Percentiles rank a stretch among this genome's conserved stretches.
These are phyloP conservation scores for Corydoras sp. DNA, from an alignment of 2,113 vertebrate species.

Conservation along the genomic window DNA sequence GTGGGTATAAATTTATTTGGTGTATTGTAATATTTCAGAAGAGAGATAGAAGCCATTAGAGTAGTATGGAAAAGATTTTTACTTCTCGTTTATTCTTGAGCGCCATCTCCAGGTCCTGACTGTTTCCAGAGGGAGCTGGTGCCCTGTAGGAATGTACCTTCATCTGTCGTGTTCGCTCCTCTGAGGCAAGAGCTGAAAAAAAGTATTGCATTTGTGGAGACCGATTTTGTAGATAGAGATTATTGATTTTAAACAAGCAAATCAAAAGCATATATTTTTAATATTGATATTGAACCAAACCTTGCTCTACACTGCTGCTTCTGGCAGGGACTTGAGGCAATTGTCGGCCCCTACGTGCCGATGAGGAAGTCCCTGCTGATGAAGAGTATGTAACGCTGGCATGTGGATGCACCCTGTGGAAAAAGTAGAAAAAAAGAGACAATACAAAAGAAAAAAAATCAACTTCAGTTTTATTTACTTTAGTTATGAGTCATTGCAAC, in stretches of 20 bases:
- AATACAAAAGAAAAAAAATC: constrained; percentile 3
- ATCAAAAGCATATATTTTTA: background rate
- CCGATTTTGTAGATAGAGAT: background rate
- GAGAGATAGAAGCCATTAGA: background rate
- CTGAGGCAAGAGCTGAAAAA: constrained; percentile 82
- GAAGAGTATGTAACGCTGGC: constrained; percentile 73
- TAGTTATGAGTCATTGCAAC: background rate
- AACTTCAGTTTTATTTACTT: background rate
- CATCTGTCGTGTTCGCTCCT: constrained; percentile 88
- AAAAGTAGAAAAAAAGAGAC: constrained; percentile 28
- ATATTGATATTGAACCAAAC: constrained; percentile 52
- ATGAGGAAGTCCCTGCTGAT: constrained; percentile 71
- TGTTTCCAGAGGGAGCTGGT: constrained; percentile 82
- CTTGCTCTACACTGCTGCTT: constrained; percentile 92
- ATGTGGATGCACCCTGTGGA: constrained; percentile 77
- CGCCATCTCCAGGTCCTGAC: constrained; percentile 87
- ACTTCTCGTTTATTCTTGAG: constrained; percentile 73
- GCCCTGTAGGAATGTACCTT: constrained; percentile 87
- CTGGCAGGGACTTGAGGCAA: constrained; percentile 92
- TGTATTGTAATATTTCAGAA: background rate
- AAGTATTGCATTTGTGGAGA: background rate
- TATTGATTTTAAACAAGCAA: background rate
- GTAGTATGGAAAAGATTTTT: background rate
- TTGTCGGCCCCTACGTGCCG: constrained; percentile 81
- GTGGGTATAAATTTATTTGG: background rate